These are phyloP conservation scores for Muscina levida DNA, from an alignment of 2,888 invertebrate species.

Conservation along the genomic window DNA sequence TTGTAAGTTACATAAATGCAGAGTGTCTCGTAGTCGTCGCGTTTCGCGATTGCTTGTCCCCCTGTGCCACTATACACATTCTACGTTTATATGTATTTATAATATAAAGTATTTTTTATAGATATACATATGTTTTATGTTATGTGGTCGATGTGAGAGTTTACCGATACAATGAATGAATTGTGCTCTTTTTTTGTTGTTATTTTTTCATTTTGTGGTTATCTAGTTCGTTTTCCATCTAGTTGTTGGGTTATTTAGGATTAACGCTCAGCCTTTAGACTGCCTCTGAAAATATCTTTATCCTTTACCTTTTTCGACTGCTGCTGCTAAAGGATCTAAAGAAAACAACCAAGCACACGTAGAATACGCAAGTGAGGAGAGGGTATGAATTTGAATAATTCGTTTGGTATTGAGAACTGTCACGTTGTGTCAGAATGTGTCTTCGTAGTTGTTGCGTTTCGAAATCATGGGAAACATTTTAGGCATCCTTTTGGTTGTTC, in stretches of 20 bases:
- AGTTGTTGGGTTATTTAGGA: constrained; percentile 28
- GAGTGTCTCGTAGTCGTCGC: not conserved
- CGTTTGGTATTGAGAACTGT: constrained; percentile 51
- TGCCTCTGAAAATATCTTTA: not conserved
- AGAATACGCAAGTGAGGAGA: not conserved
- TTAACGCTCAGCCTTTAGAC: constrained; percentile 54
- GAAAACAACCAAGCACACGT: not conserved
- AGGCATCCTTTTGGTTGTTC: constrained; percentile 44
- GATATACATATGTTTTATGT: too few species aligned
- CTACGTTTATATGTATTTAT: too few species aligned
- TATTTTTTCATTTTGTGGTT: constrained; percentile 42
- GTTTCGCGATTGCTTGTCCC: too few species aligned
- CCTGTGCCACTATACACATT: too few species aligned
- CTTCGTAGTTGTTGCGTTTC: not conserved
- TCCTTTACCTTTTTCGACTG: constrained; percentile 1
- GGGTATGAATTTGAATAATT: constrained; percentile 58
- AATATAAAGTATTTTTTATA: too few species aligned
- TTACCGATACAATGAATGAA: not conserved
- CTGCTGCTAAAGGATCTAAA: not conserved
- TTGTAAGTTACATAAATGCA: too few species aligned
- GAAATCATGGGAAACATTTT: constrained; percentile 35
- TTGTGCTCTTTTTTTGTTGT: not conserved
- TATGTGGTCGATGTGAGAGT: too few species aligned
- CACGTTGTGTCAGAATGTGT: constrained; percentile 49
- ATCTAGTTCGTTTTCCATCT: constrained; percentile 10